Evolutionary conservation across 2,888 invertebrate genomes (phyloP).

Genomic region (Spisula subtruncata): DNA sequence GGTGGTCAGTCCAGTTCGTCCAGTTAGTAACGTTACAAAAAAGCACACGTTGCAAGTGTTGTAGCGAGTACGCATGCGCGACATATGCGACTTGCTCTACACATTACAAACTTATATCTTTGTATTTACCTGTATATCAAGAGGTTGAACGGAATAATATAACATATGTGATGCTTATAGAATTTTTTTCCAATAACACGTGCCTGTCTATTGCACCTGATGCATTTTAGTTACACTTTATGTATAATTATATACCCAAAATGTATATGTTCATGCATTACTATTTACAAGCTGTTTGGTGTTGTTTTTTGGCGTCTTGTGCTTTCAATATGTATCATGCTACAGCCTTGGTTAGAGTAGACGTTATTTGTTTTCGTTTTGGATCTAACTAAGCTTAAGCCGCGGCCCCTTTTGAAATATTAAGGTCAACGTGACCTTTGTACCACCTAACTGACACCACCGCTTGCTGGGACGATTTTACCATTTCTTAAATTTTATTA

Average conservation of each 20-base stretch:
- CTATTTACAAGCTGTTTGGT: neutral
- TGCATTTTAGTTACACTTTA: neutral
- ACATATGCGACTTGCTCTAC: constrained; percentile 10
- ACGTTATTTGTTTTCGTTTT: constrained; percentile 23
- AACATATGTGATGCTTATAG: neutral
- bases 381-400: constrained; percentile 28
- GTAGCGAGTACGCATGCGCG: constrained; percentile 17
- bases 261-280: constrained; percentile 8
- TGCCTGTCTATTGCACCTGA: neutral
- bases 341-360: constrained; percentile 35
- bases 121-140: constrained; percentile 18
- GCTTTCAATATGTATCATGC: constrained; percentile 35
- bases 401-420: neutral
- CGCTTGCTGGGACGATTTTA: neutral
- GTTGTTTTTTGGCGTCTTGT: neutral
- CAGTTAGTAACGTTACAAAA: constrained; percentile 74
- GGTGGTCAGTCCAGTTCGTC: constrained; percentile 63
- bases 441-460: neutral
- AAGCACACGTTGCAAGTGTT: constrained; percentile 30
- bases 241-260: neutral
- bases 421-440: neutral
- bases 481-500: neutral
- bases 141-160: neutral
- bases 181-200: neutral
- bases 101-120: constrained; percentile 2